A percentile compares a stretch with the other conserved stretches of the same genome.
phyloP scores from a whole-genome alignment of 2,113 vertebrate genomes.

The Tympanuchus pallidicinctus region DNA sequence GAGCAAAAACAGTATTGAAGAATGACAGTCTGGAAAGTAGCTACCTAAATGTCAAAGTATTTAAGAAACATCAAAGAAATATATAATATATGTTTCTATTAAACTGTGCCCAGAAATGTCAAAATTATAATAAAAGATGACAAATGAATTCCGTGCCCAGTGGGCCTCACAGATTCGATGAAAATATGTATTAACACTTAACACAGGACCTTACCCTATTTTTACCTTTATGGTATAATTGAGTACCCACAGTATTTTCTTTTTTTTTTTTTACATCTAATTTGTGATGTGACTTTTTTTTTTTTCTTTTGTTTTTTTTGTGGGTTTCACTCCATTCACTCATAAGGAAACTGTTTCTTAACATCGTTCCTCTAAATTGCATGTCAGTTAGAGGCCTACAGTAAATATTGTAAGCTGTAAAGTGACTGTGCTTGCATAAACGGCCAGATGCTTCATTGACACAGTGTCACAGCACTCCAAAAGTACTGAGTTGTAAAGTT shows the following conservation, averaged over 20 bases:
- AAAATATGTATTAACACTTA: background rate
- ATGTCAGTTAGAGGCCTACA: background rate
- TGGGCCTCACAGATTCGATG: background rate
- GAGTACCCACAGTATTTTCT: background rate
- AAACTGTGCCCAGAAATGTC: background rate
- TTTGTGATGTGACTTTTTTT: background rate
- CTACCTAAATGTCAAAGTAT: background rate
- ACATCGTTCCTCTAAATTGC: background rate
- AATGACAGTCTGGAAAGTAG: background rate
- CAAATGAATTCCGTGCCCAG: background rate
- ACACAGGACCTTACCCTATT: background rate
- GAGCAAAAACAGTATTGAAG: background rate
- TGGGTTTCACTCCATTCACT: background rate
- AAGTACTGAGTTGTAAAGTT: background rate
- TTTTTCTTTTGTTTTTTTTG: background rate
- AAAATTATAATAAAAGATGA: background rate
- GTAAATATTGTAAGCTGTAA: background rate
- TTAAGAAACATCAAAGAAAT: background rate
- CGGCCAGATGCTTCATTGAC: background rate
- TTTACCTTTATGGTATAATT: background rate
- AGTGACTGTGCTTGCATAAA: background rate
- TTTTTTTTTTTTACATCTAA: background rate
- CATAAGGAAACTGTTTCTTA: background rate
- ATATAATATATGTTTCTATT: background rate
- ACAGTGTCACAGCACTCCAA: background rate